These are phyloP conservation scores for Illadopsis cleaveri DNA, from an alignment of 2,113 vertebrate genomes.

Conservation along the genomic window DNA sequence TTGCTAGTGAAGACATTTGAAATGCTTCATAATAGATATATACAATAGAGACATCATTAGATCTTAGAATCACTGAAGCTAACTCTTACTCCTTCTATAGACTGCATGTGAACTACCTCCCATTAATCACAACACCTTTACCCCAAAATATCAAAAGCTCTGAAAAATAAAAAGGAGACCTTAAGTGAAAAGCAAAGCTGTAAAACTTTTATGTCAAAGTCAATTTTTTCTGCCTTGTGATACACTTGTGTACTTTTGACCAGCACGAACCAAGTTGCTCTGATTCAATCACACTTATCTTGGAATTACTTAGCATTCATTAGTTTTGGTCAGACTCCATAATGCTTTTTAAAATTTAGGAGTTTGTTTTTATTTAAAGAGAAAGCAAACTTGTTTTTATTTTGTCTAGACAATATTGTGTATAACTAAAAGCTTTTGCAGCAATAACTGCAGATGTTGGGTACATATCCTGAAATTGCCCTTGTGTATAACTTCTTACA, in stretches of 20 bases:
- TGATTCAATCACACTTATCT: slow-evolving; percentile 28
- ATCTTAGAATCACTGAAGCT: background rate
- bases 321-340: slow-evolving; percentile 20
- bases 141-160: background rate
- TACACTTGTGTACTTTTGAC: background rate
- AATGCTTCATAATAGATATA: background rate
- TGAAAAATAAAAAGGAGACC: background rate
- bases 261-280: background rate
- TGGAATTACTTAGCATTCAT: slow-evolving; percentile 10
- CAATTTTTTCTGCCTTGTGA: background rate
- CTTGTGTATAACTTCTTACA: background rate
- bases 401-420: slow-evolving; percentile 47
- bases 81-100: background rate
- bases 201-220: background rate
- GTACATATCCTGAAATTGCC: background rate
- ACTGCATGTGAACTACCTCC: background rate
- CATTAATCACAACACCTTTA: background rate
- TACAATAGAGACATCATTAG: background rate
- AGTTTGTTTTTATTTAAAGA: slow-evolving; percentile 38
- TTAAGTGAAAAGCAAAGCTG: slow-evolving; percentile 2
- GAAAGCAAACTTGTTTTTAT: slow-evolving; percentile 28
- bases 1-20: background rate
- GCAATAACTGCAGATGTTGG: background rate
- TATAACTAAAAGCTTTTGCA: slow-evolving; percentile 23
- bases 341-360: background rate